Evolutionary conservation across 2,797 vertebrate genomes (phyloP), one percentile per base, ranked within the genome.

Genomic region (Cyprinodon diabolis): DNA sequence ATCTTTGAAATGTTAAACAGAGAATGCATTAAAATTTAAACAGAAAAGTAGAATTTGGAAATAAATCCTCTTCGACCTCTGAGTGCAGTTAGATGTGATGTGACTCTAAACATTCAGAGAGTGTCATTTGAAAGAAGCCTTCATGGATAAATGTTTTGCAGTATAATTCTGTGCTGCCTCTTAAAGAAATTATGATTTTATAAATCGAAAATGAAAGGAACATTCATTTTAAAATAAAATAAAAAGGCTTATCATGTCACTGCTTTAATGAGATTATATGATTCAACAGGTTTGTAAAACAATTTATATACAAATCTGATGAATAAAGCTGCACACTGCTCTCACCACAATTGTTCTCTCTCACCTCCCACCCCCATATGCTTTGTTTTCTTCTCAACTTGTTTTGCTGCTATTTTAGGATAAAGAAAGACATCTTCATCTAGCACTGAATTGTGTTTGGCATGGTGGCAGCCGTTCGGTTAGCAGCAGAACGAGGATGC

Each of bases 351-450:
- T 68, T 19, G 69, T 67, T 80, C 17, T 55, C 45, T 45, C 3
- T 43, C 15, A 55, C 40, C 71, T 40, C 23, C n/a, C 37, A 2
- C 19, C 52, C 21, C 67, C 19, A 66, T 23, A 68, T 45, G 7
- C 30, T 1, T 3, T 66, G 19, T 80, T 4, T 69, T 74, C 76
- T 78, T 63, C 68, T 69, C 43, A 58, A 71, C 66, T 25, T 75
- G 80, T 82, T 79, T 55, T 55, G 19, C 35, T 7, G 25, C 70
- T 78, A n/a, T 78, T 76, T 80, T 43, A 4, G 43, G 52, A 57
- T 58, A 57, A 68, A 85, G 75, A 30, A 89, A 66, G 69, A 84
- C 57, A 30, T 85, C 77, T 87, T 84, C 56, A 86, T 88, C 71
- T 73, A 48, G 75, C 76, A 58, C 71, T 60, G 70, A 75, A 79